Base-by-base conservation (phyloP, 2,888 invertebrate genomes). In the Drosophila falleni region DNA sequence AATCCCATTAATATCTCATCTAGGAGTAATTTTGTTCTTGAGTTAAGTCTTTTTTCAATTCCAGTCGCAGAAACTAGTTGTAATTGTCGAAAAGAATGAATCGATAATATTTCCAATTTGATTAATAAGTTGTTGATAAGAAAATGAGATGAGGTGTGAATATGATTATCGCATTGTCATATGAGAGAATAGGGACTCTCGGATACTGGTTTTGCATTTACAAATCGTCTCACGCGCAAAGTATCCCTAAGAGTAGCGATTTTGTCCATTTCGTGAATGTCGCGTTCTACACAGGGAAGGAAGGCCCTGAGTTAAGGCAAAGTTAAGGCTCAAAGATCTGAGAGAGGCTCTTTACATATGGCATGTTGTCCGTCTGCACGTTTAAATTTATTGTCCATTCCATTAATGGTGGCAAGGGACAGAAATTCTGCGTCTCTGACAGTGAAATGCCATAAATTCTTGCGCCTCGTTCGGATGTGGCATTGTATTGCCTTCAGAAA, bases 361-460 rank as follows among this genome's bases (percentile, higher is more conserved):
- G 84, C 82, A 80, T 87, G 82, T 78, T 87, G 84, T 84, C 87
- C 82, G 85, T 84, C 84, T 87, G 83, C 82, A 85, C 88, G 86
- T 87, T 84, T 82, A 84, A 84, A 84, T 84, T 84, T 84, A 84
- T 84, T 84, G 87, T 87, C 78, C 84, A 84, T 87, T 84, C 84
- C 84, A 85, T 84, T 84, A 84, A 87, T 84, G 87, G 84, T 84
- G 84, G 84, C 84, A 84, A 84, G 84, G 87, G 84, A 87, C 84
- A 84, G 80, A 54, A 87, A 87, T 87, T 89, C 78, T 76, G 82
- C 78, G 83, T 80, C 81, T 83, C 86, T 88, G 89, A 86, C 84
- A 88, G 87, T 81, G 74, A 85, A 88, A 88, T 88, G 84, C 89
- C 84, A 87, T 88, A 88, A 88, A 88, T 89, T 88, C 76, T 82